These are phyloP conservation scores for Dicyrtoma fusca DNA, from an alignment of 2,888 invertebrate species.

Conservation along the genomic window DNA sequence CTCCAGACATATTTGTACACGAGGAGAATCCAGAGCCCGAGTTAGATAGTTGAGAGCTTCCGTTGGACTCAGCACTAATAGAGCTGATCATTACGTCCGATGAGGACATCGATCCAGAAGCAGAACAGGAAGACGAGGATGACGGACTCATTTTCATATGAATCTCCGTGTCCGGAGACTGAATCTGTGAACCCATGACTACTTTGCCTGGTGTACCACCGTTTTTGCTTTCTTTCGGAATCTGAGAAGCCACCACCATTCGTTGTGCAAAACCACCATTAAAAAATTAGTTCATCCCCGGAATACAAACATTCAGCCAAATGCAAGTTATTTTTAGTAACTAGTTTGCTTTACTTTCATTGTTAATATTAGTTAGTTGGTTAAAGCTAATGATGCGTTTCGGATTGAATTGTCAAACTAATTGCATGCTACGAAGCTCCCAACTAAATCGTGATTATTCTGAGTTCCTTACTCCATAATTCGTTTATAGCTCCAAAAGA, in stretches of 20 bases:
- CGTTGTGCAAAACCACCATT: conserved; percentile 30
- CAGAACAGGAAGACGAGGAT: conserved; percentile 31
- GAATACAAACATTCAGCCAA: conserved; percentile 10
- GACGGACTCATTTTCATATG: conserved; percentile 41
- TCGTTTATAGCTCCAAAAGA: no score
- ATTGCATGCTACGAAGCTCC: no score
- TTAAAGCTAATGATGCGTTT: no score
- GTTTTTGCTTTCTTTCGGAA: conserved; percentile 55
- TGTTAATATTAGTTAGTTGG: no score
- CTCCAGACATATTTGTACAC: conserved; percentile 15
- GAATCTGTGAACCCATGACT: conserved; percentile 35
- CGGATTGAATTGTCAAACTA: no score
- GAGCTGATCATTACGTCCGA: conserved; percentile 27
- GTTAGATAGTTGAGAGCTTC: conserved; percentile 20
- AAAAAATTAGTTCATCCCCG: conserved; percentile 18
- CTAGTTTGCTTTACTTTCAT: no score
- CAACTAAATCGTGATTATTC: no score
- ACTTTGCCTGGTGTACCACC: conserved; percentile 41
- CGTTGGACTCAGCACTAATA: conserved; percentile 26
- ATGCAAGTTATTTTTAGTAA: neutral
- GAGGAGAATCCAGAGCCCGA: conserved; percentile 22
- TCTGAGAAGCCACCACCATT: conserved; percentile 42
- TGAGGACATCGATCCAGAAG: conserved; percentile 29
- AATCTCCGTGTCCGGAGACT: conserved; percentile 41
- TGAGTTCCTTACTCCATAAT: no score